Conservation (phyloP, 2,797 vertebrate species). For the Eidolon dupreanum region DNA sequence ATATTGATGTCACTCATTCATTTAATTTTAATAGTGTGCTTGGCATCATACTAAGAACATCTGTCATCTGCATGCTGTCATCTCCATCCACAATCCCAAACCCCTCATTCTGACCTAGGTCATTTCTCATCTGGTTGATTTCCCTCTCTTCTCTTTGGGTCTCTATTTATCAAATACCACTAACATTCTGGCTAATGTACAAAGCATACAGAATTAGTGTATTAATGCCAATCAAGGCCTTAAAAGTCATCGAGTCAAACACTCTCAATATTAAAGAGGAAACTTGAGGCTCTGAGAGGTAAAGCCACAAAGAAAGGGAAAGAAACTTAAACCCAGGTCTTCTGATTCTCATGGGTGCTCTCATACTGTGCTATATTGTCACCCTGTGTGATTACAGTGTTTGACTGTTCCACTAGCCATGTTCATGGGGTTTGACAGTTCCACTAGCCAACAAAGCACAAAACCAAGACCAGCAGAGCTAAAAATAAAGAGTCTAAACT, state of each 20-base stretch:
- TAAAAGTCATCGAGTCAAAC: neutral
- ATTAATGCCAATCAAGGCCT: neutral
- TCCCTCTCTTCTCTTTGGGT: neutral
- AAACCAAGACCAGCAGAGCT: neutral
- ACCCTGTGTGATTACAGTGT: neutral
- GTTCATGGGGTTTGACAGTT: neutral
- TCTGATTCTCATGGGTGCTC: too few species aligned
- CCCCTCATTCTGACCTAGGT: neutral
- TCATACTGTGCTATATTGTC: neutral
- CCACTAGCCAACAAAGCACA: neutral
- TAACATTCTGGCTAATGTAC: neutral
- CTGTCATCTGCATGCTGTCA: neutral
- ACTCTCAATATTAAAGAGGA: neutral
- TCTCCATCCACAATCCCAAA: neutral
- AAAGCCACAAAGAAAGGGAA: neutral
- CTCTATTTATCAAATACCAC: neutral
- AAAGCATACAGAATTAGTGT: neutral
- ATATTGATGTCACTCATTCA: neutral
- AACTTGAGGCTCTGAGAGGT: neutral
- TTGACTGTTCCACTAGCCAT: neutral
- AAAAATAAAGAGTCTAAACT: neutral
- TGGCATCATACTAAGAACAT: neutral
- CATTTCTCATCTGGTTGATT: neutral
- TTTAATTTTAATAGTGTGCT: neutral
- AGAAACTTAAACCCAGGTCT: neutral